Conservation (phyloP, 2,113 vertebrate species). For the Asarcornis scutulata region DNA sequence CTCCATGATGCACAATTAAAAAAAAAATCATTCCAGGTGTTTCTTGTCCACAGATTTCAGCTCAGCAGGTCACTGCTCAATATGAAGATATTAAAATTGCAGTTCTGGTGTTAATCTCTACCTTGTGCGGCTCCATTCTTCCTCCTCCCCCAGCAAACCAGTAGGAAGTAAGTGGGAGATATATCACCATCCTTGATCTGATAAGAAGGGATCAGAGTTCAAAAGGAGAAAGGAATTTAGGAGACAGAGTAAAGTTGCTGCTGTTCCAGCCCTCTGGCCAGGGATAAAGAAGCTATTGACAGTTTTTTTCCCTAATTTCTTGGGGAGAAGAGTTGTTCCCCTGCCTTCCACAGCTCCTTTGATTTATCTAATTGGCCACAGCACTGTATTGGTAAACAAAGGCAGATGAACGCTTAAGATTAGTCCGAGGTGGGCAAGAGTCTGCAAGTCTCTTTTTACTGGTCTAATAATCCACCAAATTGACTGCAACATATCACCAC, state of each 20-base stretch:
- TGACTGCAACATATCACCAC: not conserved
- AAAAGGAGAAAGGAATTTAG: not conserved
- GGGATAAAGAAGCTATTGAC: not conserved
- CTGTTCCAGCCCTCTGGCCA: not conserved
- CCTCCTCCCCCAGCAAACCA: not conserved
- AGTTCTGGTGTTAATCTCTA: not conserved
- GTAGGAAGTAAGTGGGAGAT: not conserved
- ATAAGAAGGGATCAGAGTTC: not conserved
- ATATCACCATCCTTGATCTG: not conserved
- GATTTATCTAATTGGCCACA: not conserved
- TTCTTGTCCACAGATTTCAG: not conserved
- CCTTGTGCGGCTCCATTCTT: not conserved
- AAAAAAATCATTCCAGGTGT: not conserved
- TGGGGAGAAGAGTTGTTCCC: not conserved
- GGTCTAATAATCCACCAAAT: not conserved
- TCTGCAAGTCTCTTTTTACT: not conserved
- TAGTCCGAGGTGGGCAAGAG: not conserved
- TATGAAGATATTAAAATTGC: not conserved
- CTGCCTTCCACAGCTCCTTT: not conserved
- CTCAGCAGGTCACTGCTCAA: not conserved
- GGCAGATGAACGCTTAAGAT: not conserved
- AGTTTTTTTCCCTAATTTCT: not conserved
- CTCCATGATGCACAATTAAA: not conserved
- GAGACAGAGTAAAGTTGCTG: not conserved
- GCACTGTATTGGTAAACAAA: rapidly evolving